Conservation (phyloP, 2,888 invertebrate species). For the Cyrtodaria siliqua region DNA sequence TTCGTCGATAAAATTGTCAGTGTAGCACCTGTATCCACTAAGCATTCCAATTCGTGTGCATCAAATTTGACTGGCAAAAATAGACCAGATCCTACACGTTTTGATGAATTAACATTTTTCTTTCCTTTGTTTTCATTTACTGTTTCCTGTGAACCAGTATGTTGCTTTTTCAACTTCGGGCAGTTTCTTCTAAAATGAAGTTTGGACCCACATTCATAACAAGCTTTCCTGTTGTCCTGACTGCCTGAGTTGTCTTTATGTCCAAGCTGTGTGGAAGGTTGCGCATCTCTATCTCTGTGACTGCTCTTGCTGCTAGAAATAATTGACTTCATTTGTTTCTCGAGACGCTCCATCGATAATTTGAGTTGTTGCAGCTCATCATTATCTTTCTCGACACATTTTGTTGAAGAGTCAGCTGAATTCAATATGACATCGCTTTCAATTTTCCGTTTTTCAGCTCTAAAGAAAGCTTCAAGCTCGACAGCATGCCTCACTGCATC, state of each 20-base stretch:
- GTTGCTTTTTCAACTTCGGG: neutral
- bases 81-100: neutral
- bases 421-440: neutral
- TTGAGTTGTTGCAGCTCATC: no score
- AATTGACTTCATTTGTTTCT: no score
- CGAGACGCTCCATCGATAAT: no score
- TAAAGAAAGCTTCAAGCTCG: neutral
- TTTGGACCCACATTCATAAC: no score
- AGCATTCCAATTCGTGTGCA: neutral
- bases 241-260: no score
- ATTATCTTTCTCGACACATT: no score
- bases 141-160: neutral
- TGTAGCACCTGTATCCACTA: conserved; percentile 24
- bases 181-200: neutral
- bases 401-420: neutral
- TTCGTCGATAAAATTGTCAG: conserved; percentile 9
- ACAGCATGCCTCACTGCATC: neutral
- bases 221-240: no score
- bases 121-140: no score
- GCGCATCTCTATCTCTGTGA: no score
- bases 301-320: no score
- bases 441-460: neutral
- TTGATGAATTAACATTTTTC: neutral
- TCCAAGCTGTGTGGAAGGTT: no score
- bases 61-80: neutral